Base-by-base conservation (phyloP, 2,797 vertebrate genomes). In the Ambastaia sidthimunki region DNA sequence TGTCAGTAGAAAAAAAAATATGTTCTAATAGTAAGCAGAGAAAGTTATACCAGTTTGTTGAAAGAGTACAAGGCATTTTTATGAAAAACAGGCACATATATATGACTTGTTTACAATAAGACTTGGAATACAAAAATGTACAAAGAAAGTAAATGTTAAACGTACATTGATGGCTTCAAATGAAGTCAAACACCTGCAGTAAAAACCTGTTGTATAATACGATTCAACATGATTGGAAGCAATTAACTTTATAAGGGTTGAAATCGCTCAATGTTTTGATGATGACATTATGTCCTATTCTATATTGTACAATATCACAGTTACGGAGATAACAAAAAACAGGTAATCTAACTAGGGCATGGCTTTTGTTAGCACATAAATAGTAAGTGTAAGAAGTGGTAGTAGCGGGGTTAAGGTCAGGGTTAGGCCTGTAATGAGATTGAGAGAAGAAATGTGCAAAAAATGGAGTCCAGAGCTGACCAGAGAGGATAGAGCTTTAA, bases 401-500 rank as follows among this genome's bases (percentile, higher is more conserved):
- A 66, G 69, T 72, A 23, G 76, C 25, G n/a, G 52, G 76, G 76
- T 50, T 55, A 74, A 69, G 55, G 71, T 74, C 71, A 52, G 54
- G 28, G 63, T 79, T 74, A 83, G 77, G 71, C 76, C 57, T 48
- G 25, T 70, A 83, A 80, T 83, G 72, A 74, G 76, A 79, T 83
- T 83, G 48, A 67, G 28, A 54, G 60, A 76, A 79, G 67, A 83
- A 76, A 71, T 68, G 77, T 71, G 77, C 72, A 72, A 74, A 83
- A 50, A 55, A 75, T 76, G 72, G 52, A 83, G 77, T 50, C 57
- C 54, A 60, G 41, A 28, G 54, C 82, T 83, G 85, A 88, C 87
- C 88, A 86, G 80, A 85, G 50, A 82, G 83, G 81, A 91, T 90
- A 44, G 80, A 86, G 87, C 55, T 66, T 71, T 91, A 88, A 87